Base-by-base conservation (phyloP, 1,140 invertebrate species). In the Carposina sasakii region DNA sequence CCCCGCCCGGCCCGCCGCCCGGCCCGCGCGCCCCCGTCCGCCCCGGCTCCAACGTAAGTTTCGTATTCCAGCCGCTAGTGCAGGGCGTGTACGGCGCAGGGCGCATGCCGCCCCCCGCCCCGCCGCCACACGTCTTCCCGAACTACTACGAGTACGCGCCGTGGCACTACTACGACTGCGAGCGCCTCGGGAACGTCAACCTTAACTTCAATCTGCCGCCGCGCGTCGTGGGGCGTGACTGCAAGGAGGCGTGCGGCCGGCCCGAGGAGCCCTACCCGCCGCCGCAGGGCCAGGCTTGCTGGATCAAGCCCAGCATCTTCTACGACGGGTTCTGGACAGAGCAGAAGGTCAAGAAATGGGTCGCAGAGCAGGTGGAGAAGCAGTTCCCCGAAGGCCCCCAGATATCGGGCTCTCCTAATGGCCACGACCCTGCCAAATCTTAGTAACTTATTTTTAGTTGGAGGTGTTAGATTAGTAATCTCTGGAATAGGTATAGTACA, bases 291-390 rank as follows among this genome's bases (percentile, higher is more conserved):
- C 76, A 76, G 33, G 70, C 74, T 3, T 75, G 77, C 52, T 86
- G 84, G 84, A 84, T 86, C 40, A 86, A 86, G 46, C 84, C 84
- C 3, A 77, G 76, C 16, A 85, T 86, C 20, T 86, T 86, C 57
- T 86, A 86, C 51, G 82, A 86, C 26, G 84, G 84, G 0, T 86
- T 86, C 59, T 86, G 84, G 84, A 86, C 81, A 0, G 84, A 86
- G 57, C 84, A 85, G 62, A 85, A 86, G 52, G 84, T 86, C 3
- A 85, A 85, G 52, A 85, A 78, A 49, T 86, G 84, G 84, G 79
- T 84, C 1, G 75, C 84, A 2, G 84, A 85, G 58, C 84, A 85
- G 49, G 77, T 81, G 17, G 81, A 85, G 52, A 85, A 85, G 52
- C 73, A 73, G 63, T 82, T 77, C 46, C 72, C 75, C 0, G 72